Base-by-base conservation (phyloP, 2,888 invertebrate species). In the Philhelius pedissequus region DNA sequence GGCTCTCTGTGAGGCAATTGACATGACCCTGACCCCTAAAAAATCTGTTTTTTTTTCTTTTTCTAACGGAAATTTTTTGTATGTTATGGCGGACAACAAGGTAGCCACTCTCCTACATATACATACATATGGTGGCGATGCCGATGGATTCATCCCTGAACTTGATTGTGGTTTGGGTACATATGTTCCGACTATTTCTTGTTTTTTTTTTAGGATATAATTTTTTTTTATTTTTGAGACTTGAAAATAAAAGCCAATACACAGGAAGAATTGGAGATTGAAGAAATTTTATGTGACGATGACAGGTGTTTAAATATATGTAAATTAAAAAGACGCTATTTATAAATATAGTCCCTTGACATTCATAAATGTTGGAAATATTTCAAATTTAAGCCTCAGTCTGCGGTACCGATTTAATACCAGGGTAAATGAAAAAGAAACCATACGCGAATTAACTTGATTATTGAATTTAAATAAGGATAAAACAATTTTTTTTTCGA, bases 1-100 rank as follows among this genome's bases (percentile, higher is more conserved):
- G 68, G 25, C 52, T 40, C 52, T 62, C 38, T 22, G 11, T 6
- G 64, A 64, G 64, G 64, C 79, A 70, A 79, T 81, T 54, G 74
- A 64, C 75, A 75, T 84, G 83, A 84, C 79, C 79, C 83, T 84
- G 83, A 84, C 79, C 79, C 74, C 64, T 45, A 80, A 80, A 76
- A 70, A 58, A 32, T 48, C 30, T 48, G 32, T 66, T 60, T 52
- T 40, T 66, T 60, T 52, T 40, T 43, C 43, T 70, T 58, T 64
- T 9, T 32, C 32, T 18, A 35, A n/a, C 43, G 43, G 20, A 32
- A 30, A 15, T 18, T 30, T 54, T 66, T 56, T 38, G 38, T 48
- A 25, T 48, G 30, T 58, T 50, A 40, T 69, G 38, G 54, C 68
- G 68, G 71, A 78, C 68, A 82, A 52, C 38, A 40, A 78, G 54